Evolutionary conservation across 2,888 invertebrate species (phyloP).

Genomic region (Caenorhabditis plicata): DNA sequence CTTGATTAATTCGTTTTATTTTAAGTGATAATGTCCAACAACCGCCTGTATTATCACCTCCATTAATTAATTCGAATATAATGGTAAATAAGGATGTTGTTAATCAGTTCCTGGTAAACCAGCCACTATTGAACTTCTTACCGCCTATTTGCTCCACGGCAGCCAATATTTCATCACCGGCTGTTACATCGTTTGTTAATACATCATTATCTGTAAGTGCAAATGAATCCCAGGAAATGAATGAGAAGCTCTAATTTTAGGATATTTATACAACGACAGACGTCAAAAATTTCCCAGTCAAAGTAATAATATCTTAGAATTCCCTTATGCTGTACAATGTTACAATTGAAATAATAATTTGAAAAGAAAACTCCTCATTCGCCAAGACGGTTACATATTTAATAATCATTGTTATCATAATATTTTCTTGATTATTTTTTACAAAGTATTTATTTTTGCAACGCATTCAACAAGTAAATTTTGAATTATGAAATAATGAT

Average conservation of each 20-base stretch:
- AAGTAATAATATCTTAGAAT: constrained; percentile 45
- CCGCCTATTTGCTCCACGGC: constrained; percentile 17
- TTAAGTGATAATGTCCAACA: constrained; percentile 1
- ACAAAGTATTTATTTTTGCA: too few species aligned
- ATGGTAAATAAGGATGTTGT: constrained; percentile 26
- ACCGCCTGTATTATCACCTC: constrained; percentile 8
- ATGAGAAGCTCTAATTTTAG: constrained; percentile 32
- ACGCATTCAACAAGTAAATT: too few species aligned
- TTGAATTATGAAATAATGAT: too few species aligned
- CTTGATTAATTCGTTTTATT: background rate
- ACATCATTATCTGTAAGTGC: too few species aligned
- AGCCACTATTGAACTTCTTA: constrained; percentile 16
- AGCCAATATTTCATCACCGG: constrained; percentile 3
- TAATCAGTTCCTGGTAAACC: constrained; percentile 22
- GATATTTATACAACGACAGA: too few species aligned
- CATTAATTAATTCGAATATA: constrained; percentile 3
- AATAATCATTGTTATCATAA: too few species aligned
- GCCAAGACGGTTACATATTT: too few species aligned
- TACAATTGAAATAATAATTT: constrained; percentile 3
- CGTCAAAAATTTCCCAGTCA: constrained; percentile 38
- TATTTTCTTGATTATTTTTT: too few species aligned
- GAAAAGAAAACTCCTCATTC: too few species aligned
- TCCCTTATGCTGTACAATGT: too few species aligned
- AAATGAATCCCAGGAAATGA: too few species aligned
- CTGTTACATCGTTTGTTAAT: too few species aligned